A percentile compares a stretch with the other conserved stretches of the same genome.
Evolutionary conservation across 2,797 vertebrate species (phyloP).

Genomic region (Molossus alvarezi): DNA sequence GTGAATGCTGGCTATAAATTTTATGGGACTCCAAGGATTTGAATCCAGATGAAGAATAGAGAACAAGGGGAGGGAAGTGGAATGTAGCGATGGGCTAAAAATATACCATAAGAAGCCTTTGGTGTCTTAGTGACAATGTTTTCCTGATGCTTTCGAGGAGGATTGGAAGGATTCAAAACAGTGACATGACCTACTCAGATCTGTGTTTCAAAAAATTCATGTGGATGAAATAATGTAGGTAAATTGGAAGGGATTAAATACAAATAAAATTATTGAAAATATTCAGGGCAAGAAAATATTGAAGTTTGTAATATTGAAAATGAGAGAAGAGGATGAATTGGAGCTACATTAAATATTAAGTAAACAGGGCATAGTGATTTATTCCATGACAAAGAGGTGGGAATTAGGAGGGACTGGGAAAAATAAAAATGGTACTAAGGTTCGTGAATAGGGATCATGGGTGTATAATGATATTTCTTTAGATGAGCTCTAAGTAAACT

Average conservation of each 20-base stretch:
- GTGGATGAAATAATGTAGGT: not conserved
- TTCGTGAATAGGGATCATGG: not conserved
- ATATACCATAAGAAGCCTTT: not conserved
- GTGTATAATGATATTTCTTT: not conserved
- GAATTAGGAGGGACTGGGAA: not conserved
- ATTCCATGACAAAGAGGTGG: not conserved
- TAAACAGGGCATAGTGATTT: not conserved
- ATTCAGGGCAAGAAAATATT: not conserved
- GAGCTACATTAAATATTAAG: not conserved
- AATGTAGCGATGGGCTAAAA: not conserved
- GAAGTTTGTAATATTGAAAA: not conserved
- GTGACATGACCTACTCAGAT: not conserved
- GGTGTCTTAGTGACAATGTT: not conserved
- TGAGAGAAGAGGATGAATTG: not conserved
- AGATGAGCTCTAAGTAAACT: not conserved
- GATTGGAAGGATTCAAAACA: not conserved
- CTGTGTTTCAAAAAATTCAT: slow-evolving; percentile 1
- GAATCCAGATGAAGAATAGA: not conserved
- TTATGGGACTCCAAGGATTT: not conserved
- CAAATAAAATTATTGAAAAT: not conserved
- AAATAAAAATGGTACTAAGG: not conserved
- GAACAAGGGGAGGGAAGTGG: not conserved
- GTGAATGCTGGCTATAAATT: not conserved
- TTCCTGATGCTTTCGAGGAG: not conserved
- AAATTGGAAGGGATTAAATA: not conserved